phyloP scores from a whole-genome alignment of 2,797 vertebrate species.

The Myotis daubentonii region DNA sequence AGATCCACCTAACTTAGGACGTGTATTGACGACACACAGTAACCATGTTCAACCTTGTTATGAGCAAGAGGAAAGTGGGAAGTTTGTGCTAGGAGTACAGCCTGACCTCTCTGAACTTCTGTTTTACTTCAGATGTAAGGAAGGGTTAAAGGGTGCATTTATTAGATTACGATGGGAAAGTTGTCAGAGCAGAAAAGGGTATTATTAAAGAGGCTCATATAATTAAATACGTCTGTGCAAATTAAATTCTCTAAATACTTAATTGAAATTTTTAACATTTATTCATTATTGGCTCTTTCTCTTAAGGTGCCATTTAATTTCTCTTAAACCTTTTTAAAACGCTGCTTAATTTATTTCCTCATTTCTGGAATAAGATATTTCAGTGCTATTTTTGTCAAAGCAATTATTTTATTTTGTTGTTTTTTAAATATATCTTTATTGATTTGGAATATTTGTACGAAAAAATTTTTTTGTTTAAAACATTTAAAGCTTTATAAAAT shows the following conservation, averaged over 20 bases:
- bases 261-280: not conserved
- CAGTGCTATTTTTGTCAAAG: not conserved
- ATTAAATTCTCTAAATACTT: conserved; percentile 6
- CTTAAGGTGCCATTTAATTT: not conserved
- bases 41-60: not conserved
- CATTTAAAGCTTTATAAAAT: conserved; percentile 14
- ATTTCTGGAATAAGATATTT: conserved; percentile 25
- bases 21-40: not conserved
- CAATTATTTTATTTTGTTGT: not conserved
- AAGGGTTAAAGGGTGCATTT: not conserved
- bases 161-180: not conserved
- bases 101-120: not conserved
- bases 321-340: not conserved
- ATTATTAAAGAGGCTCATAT: not conserved
- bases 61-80: not conserved
- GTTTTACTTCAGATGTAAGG: not conserved
- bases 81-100: not conserved
- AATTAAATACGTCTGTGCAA: not conserved
- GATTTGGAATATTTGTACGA: not conserved
- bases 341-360: not conserved
- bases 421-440: no score
- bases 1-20: not conserved
- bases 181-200: not conserved
- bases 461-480: conserved; percentile 36
- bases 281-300: not conserved